Conservation (phyloP, 2,888 invertebrate genomes). For the Himalopsyche anomala region DNA sequence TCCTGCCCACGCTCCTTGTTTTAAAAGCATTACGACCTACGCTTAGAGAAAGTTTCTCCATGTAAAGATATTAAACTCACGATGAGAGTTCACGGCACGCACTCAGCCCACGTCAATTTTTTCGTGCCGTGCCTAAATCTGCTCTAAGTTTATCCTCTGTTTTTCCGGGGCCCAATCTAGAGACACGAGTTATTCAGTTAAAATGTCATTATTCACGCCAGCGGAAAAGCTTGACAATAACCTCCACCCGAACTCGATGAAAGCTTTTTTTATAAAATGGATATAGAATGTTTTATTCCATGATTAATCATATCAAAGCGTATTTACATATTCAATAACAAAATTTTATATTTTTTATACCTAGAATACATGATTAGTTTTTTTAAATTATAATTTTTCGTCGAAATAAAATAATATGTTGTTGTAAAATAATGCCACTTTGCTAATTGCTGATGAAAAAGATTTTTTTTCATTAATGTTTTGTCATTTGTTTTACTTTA, state of each 20-base stretch:
- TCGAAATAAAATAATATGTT: no score
- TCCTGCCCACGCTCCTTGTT: background rate
- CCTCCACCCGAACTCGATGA: background rate
- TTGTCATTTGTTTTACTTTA: no score
- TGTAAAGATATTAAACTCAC: constrained; percentile 12
- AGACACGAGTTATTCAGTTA: constrained; percentile 26
- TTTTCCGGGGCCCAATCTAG: background rate
- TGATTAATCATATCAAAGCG: no score
- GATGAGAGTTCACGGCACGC: background rate
- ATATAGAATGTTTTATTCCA: background rate
- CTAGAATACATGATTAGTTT: no score
- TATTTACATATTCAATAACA: no score
- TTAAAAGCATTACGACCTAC: constrained; percentile 16
- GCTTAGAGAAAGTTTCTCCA: background rate
- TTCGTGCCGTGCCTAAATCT: background rate
- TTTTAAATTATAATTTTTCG: no score
- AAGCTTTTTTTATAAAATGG: background rate
- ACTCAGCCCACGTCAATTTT: constrained; percentile 5
- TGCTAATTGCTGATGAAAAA: no score
- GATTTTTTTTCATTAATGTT: no score
- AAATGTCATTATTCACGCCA: constrained; percentile 1
- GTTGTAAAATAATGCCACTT: no score
- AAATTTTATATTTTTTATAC: no score
- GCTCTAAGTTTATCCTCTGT: background rate
- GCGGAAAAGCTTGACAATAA: background rate